Evolutionary conservation across 2,113 vertebrate genomes (phyloP).

Genomic region (Mastomys natalensis): DNA sequence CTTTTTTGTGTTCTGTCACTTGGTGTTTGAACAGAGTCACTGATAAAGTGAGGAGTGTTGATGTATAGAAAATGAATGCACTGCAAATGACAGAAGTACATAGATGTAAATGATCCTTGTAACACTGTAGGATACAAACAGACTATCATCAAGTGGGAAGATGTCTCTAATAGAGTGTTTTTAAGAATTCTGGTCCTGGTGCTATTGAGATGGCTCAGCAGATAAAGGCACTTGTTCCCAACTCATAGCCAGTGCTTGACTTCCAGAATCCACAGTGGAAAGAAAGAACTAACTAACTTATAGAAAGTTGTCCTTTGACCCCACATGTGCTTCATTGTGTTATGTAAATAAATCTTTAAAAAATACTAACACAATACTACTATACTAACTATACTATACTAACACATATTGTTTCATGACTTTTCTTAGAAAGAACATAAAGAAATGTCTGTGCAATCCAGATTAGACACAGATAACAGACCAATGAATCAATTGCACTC

Average conservation of each 20-base stretch:
- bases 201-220: neutral
- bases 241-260: neutral
- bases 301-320: neutral
- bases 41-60: neutral
- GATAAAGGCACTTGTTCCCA: neutral
- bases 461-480: neutral
- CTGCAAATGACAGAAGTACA: neutral
- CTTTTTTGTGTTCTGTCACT: neutral
- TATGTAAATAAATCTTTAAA: neutral
- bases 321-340: neutral
- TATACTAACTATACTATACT: neutral
- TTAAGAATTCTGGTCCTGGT: neutral
- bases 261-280: neutral
- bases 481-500: neutral
- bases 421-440: neutral
- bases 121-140: neutral
- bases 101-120: neutral
- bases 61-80: neutral
- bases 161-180: neutral
- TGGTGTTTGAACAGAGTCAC: neutral
- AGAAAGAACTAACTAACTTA: neutral
- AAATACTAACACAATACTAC: neutral
- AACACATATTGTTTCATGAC: neutral
- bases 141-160: conserved; percentile 2
- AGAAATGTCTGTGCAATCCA: neutral